Evolutionary conservation across 92 coral and sea anemone genomes (phyloP).

Genomic region (Micromussa lordhowensis): DNA sequence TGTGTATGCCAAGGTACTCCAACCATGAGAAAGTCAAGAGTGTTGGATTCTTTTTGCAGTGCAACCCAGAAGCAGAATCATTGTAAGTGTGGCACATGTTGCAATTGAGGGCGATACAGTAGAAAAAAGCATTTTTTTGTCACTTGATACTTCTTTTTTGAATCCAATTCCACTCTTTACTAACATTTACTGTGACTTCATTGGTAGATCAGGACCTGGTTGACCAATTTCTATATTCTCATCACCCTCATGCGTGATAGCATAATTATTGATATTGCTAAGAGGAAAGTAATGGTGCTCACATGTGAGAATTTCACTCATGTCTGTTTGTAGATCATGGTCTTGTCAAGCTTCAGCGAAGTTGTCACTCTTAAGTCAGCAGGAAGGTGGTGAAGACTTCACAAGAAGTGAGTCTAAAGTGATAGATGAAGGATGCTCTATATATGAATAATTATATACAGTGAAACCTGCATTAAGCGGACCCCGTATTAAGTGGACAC

Average conservation of each 20-base stretch:
- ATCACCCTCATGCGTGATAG: too few relatives aligned
- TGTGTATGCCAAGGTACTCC: constrained; percentile 93
- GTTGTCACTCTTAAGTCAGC: constrained; percentile 79
- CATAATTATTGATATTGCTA: not conserved
- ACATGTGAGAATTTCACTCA: not conserved
- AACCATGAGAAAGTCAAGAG: constrained; percentile 86
- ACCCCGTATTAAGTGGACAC: too few relatives aligned
- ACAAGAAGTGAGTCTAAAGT: constrained; percentile 81
- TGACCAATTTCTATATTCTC: too few relatives aligned
- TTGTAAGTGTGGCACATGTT: constrained; percentile 67
- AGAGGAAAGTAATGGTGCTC: not conserved
- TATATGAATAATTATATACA: not conserved
- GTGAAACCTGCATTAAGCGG: too few relatives aligned
- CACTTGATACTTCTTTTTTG: too few relatives aligned
- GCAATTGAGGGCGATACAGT: too few relatives aligned
- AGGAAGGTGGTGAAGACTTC: constrained; percentile 81
- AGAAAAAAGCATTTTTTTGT: too few relatives aligned
- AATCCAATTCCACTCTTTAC: too few relatives aligned
- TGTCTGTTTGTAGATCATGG: constrained; percentile 81
- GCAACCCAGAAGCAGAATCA: constrained; percentile 92
- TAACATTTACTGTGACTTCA: too few relatives aligned
- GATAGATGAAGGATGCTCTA: not conserved
- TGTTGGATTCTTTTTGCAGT: constrained; percentile 93
- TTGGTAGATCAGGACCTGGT: too few relatives aligned
- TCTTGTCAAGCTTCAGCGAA: constrained; percentile 96